Percentiles rank a stretch among this genome's conserved stretches.
Conservation (phyloP, 1,140 invertebrate species). For the Himalopsyche phryganea region DNA sequence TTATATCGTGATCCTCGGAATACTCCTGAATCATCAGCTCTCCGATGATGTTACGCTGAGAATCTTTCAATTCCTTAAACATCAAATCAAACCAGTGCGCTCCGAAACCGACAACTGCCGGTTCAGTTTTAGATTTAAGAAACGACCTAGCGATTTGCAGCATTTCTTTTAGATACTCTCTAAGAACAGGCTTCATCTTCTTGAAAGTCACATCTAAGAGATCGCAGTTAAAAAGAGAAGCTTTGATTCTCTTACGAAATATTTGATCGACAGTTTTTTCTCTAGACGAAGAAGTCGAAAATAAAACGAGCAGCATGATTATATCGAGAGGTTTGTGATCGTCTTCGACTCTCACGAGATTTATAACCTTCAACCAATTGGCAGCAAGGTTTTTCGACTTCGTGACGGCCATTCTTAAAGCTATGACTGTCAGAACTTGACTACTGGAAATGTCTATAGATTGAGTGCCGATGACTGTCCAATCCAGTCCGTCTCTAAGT, state of each 20-base stretch:
- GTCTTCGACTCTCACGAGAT: constrained; percentile 38
- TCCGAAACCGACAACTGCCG: constrained; percentile 41
- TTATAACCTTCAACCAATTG: constrained; percentile 46
- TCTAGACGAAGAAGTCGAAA: constrained; percentile 43
- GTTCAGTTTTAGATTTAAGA: constrained; percentile 41
- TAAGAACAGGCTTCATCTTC: constrained; percentile 45
- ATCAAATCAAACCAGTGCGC: constrained; percentile 43
- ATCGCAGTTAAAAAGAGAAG: constrained; percentile 40
- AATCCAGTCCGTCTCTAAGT: constrained; percentile 43
- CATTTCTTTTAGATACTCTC: constrained; percentile 42
- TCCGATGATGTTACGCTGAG: constrained; percentile 38
- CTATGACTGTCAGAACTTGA: constrained; percentile 45
- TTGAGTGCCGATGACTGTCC: constrained; percentile 38
- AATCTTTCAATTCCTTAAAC: constrained; percentile 43
- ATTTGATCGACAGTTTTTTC: constrained; percentile 44
- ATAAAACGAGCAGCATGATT: constrained; percentile 44
- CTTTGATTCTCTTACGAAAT: constrained; percentile 45
- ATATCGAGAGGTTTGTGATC: constrained; percentile 49
- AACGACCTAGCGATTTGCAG: constrained; percentile 42
- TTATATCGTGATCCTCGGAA: constrained; percentile 41
- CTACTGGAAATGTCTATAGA: constrained; percentile 43
- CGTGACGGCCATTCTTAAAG: constrained; percentile 45
- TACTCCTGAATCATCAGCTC: constrained; percentile 43
- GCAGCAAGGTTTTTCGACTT: constrained; percentile 44
- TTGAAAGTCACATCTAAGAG: constrained; percentile 43